These are phyloP conservation scores for Orthosia gracilis DNA, from an alignment of 2,888 invertebrate genomes.

Conservation along the genomic window DNA sequence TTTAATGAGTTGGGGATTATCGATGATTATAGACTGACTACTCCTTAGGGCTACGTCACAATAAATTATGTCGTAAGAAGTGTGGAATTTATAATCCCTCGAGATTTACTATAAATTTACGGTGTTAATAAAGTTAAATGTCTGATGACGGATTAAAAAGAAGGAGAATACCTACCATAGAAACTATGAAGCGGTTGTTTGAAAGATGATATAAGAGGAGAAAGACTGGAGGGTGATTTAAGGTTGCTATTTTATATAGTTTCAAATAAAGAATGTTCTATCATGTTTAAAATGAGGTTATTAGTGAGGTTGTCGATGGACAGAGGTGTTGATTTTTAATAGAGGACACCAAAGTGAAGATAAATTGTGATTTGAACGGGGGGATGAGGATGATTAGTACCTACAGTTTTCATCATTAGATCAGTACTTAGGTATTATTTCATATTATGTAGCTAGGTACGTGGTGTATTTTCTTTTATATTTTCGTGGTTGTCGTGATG, in stretches of 20 bases:
- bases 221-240: neutral
- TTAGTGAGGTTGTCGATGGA: no score
- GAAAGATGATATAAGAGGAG: neutral
- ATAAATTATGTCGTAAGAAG: neutral
- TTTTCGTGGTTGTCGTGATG: no score
- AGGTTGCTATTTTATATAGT: no score
- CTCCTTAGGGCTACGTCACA: neutral
- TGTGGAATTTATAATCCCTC: neutral
- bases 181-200: neutral
- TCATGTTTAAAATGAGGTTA: no score
- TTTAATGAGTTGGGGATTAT: conserved; percentile 13
- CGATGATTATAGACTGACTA: neutral
- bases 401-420: no score
- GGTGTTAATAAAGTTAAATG: neutral
- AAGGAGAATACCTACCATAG: neutral
- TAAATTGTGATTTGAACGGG: no score
- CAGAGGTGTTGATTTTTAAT: neutral
- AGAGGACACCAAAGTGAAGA: neutral
- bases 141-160: neutral
- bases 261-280: no score
- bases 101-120: neutral
- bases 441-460: no score
- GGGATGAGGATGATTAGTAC: no score
- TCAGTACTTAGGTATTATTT: no score
- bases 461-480: no score